These are phyloP conservation scores for Oegoconia quadripuncta DNA, from an alignment of 2,888 invertebrate genomes.

Conservation along the genomic window DNA sequence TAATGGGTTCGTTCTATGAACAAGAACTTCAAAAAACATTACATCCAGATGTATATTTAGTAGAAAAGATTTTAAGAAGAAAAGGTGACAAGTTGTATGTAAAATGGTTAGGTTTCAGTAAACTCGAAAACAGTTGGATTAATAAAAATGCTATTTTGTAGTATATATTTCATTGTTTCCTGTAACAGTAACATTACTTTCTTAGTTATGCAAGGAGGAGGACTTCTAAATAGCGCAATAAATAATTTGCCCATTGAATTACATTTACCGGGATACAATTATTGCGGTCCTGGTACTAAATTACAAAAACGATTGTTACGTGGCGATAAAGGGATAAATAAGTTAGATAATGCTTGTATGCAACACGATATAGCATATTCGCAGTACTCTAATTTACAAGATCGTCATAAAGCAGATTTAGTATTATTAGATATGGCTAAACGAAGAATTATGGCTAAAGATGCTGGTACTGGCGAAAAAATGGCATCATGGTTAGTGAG, in stretches of 20 bases:
- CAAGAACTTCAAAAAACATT: conserved; percentile 7
- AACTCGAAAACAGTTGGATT: no score
- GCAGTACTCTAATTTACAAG: conserved; percentile 12
- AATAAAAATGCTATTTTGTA: conserved; percentile 1
- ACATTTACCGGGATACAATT: no score
- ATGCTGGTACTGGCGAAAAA: conserved; percentile 14
- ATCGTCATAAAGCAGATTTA: conserved; percentile 37
- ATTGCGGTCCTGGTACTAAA: conserved; percentile 11
- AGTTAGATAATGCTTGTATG: conserved; percentile 12
- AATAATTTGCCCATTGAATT: conserved; percentile 10
- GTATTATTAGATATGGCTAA: conserved; percentile 32
- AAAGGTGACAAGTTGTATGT: conserved; percentile 26
- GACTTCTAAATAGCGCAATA: conserved; percentile 7
- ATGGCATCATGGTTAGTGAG: conserved; percentile 13
- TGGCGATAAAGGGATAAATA: conserved; percentile 14
- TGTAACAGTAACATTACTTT: background rate
- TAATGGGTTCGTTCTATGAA: conserved; percentile 15
- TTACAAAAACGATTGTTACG: conserved; percentile 9
- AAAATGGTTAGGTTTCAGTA: conserved; percentile 31
- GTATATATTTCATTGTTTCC: no score
- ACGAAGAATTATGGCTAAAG: conserved; percentile 15
- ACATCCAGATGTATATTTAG: background rate
- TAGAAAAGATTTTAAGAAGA: conserved; percentile 29
- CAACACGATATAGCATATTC: conserved; percentile 13
- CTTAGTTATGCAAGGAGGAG: conserved; percentile 6